Evolutionary conservation across 2,797 vertebrate genomes (phyloP), one percentile per base, ranked within the genome.

Genomic region (Acanthopagrus latus): DNA sequence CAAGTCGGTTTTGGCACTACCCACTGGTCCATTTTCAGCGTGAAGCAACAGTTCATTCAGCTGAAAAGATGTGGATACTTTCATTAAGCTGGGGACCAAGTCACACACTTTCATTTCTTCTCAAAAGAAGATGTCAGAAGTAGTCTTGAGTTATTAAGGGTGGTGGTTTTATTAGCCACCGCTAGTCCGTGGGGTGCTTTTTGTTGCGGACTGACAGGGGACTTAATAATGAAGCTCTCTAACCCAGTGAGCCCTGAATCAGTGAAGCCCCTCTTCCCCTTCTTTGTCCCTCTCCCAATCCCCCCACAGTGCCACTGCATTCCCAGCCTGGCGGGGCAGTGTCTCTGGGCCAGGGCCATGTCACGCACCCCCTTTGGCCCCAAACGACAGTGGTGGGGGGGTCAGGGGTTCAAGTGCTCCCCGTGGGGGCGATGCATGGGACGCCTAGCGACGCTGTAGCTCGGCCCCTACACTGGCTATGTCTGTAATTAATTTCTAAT

Each of bases 351-450:
- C 86, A 83, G 90, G 75, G 86, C 90, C 71, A 71, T 92, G 93
- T 92, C 88, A 91, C 84, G 82, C 89, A 92, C 87, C 87, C 84
- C 79, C 84, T 73, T 68, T 82, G 88, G 88, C 76, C 89, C 81
- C 86, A 81, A 88, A 88, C 41, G 55, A 87, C 83, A 21, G 48
- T 57, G 79, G 79, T 63, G 69, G 66, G 74, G 72, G 88, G 88
- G 92, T 92, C 91, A 90, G 64, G 64, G 91, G 91, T 94, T 94
- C 90, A 94, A 94, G 92, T 93, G 91, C 87, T 92, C 89, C 91
- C 86, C 38, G 67, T 83, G 80, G 89, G 89, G 81, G 88, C 71
- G 55, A 81, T 81, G 87, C 73, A 67, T 75, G 57, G 81, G 86
- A 86, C 85, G 78, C 85, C 71, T 75, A 78, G 87, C 62, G 77